Evolutionary conservation across 2,797 vertebrate species (phyloP).

Genomic region (Protosalanx chinensis): DNA sequence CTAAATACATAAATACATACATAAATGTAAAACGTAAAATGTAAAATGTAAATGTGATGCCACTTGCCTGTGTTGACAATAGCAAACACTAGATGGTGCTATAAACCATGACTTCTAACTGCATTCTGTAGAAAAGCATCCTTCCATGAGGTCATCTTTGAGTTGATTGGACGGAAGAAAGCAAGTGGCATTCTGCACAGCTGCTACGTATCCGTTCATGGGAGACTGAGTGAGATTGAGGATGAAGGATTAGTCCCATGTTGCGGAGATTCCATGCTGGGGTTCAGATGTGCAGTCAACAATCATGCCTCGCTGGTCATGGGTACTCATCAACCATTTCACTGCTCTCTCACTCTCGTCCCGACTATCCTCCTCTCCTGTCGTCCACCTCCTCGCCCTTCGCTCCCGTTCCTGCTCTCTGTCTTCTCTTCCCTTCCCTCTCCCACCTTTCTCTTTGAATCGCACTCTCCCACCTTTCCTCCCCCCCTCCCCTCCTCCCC

Average conservation of each 20-base stretch:
- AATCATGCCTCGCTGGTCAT: conserved; percentile 38
- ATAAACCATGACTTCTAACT: background rate
- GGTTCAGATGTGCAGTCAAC: conserved; percentile 2
- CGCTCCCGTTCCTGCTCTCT: conserved; percentile 30
- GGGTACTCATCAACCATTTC: conserved; percentile 55
- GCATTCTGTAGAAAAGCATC: background rate
- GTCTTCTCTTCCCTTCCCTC: conserved; percentile 30
- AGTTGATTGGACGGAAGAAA: background rate
- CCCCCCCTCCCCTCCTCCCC: background rate
- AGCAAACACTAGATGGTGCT: conserved; percentile 19
- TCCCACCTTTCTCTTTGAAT: background rate
- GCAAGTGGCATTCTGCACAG: background rate
- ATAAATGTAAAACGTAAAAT: no score
- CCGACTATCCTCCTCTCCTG: conserved; percentile 33
- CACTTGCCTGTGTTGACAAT: background rate
- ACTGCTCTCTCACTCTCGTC: conserved; percentile 61
- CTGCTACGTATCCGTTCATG: background rate
- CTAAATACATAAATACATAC: no score
- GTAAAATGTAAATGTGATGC: no score
- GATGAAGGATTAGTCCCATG: background rate
- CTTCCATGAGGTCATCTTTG: background rate
- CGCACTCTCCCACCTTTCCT: background rate
- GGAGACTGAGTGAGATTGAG: background rate
- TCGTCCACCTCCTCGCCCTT: conserved; percentile 12
- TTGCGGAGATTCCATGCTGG: background rate